Evolutionary conservation across 2,113 vertebrate genomes (phyloP).

Genomic region (Psilopogon haemacephalus): DNA sequence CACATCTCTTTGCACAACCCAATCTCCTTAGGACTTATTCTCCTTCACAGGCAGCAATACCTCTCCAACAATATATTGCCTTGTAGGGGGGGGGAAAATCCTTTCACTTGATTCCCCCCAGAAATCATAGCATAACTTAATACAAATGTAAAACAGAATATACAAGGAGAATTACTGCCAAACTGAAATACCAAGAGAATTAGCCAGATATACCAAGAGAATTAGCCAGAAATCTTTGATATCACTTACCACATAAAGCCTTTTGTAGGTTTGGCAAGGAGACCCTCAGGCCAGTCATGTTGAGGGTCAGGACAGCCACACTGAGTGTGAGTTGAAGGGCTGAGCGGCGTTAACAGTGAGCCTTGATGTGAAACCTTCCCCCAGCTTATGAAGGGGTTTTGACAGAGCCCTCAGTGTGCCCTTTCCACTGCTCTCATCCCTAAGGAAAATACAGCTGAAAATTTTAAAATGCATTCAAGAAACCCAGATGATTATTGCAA

Average conservation of each 20-base stretch:
- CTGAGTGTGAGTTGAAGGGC: background rate
- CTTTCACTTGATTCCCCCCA: background rate
- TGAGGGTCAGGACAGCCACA: fast-evolving
- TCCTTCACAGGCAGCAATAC: background rate
- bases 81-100: background rate
- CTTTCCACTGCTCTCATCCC: background rate
- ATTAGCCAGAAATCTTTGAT: background rate
- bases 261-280: background rate
- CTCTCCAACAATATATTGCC: background rate
- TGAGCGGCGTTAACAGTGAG: background rate
- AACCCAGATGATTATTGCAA: background rate
- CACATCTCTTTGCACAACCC: background rate
- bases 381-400: background rate
- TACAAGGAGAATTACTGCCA: background rate
- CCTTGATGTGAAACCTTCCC: background rate
- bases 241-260: background rate
- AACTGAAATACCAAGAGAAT: background rate
- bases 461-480: background rate
- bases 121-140: background rate
- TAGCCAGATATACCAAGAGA: background rate
- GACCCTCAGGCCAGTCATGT: fast-evolving
- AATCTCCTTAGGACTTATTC: background rate
- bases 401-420: background rate
- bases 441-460: background rate
- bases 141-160: background rate